Conservation (phyloP, 2,797 vertebrate genomes). For the Discoglossus pictus region DNA sequence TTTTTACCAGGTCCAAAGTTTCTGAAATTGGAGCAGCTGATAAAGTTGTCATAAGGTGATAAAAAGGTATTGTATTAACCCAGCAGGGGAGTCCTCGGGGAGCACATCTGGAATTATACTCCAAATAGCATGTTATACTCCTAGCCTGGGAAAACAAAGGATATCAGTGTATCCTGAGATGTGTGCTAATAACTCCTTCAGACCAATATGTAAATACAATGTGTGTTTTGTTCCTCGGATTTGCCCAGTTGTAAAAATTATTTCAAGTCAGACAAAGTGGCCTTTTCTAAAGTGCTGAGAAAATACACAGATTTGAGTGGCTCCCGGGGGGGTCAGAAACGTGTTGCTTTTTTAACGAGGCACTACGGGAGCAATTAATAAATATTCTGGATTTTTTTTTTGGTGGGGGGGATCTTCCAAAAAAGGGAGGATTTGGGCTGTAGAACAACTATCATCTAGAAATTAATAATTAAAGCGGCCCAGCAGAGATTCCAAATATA, state of each 20-base stretch:
- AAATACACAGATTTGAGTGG: neutral
- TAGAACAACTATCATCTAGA: no score
- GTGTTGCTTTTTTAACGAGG: constrained; percentile 16
- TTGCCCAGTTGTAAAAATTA: neutral
- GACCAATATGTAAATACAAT: constrained; percentile 32
- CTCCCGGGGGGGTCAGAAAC: neutral
- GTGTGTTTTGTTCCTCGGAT: constrained; percentile 13
- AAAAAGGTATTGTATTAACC: constrained; percentile 39
- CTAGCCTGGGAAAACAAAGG: constrained; percentile 31
- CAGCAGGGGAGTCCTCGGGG: constrained; percentile 17
- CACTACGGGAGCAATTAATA: constrained; percentile 28
- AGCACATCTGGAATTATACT: constrained; percentile 43
- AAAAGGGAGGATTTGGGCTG: no score
- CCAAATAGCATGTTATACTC: constrained; percentile 23
- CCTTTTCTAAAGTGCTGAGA: neutral
- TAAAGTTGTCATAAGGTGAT: constrained; percentile 42
- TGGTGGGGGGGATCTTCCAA: no score
- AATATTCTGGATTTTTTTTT: neutral
- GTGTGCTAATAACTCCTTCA: constrained; percentile 12
- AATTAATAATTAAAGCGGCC: no score
- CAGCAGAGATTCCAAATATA: no score
- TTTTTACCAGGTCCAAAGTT: no score
- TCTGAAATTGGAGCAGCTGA: constrained; percentile 31
- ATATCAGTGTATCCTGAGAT: constrained; percentile 15
- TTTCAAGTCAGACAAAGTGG: neutral